A percentile compares a stretch with the other conserved stretches of the same genome.
Evolutionary conservation across 2,888 invertebrate genomes (phyloP).

Genomic region (Prosopocoilus inquinatus): DNA sequence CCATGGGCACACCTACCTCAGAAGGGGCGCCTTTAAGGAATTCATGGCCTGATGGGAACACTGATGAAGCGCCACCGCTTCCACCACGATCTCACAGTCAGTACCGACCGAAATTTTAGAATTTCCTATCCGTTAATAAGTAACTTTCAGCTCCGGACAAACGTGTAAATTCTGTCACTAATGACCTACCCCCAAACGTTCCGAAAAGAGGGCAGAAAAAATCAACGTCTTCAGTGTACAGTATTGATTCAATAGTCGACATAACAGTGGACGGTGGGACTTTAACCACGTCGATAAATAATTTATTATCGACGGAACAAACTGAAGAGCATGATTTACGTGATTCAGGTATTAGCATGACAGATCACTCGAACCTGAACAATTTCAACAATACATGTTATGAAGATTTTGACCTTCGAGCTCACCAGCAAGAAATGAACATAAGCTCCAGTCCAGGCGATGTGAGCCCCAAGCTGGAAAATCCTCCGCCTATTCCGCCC

Average conservation of each 20-base stretch:
- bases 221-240: conserved; percentile 52
- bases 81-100: conserved; percentile 76
- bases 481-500: conserved; percentile 48
- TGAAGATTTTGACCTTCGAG: conserved; percentile 47
- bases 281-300: conserved; percentile 37
- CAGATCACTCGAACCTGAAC: conserved; percentile 45
- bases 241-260: conserved; percentile 48
- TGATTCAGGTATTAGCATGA: conserved; percentile 55
- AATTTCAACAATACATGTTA: conserved; percentile 50
- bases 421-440: conserved; percentile 47
- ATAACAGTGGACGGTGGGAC: conserved; percentile 51
- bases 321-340: conserved; percentile 51
- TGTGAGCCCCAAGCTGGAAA: conserved; percentile 39
- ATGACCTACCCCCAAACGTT: conserved; percentile 48
- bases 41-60: conserved; percentile 59
- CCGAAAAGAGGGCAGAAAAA: conserved; percentile 51
- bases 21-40: conserved; percentile 53
- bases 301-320: conserved; percentile 29
- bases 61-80: conserved; percentile 72
- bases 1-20: conserved; percentile 55
- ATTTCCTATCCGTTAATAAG: conserved; percentile 9
- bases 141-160: conserved; percentile 55
- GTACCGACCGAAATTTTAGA: not conserved
- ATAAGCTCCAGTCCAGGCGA: conserved; percentile 43
- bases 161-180: conserved; percentile 49